These are phyloP conservation scores for Peromyscus aztecus DNA, from an alignment of 2,797 vertebrate genomes.

Conservation along the genomic window DNA sequence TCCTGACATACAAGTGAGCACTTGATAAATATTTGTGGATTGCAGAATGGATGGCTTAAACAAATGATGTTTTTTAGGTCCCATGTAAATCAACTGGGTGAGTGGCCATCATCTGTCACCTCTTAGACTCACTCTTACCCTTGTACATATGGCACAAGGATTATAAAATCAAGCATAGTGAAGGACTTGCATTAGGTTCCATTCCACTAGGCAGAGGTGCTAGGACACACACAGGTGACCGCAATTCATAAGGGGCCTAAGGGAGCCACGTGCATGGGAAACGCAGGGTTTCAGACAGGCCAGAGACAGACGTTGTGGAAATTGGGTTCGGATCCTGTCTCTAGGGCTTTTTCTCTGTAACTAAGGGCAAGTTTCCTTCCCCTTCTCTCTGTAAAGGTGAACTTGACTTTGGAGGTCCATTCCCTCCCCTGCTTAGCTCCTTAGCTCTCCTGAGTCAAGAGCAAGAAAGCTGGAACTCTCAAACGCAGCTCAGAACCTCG, in stretches of 20 bases:
- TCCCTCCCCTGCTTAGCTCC: neutral
- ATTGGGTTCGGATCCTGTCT: neutral
- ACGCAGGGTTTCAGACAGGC: accelerated
- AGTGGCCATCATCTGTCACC: neutral
- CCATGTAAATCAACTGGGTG: neutral
- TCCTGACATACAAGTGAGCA: neutral
- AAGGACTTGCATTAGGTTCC: neutral
- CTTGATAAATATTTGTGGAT: neutral
- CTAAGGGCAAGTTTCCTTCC: neutral
- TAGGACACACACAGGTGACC: neutral
- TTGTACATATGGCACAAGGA: neutral
- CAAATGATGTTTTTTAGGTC: neutral
- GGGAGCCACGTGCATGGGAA: neutral
- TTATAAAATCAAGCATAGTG: neutral
- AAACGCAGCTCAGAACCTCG: neutral
- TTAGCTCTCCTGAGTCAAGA: neutral
- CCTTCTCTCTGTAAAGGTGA: neutral
- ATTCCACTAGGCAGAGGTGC: neutral
- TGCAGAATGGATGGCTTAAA: neutral
- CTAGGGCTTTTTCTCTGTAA: neutral
- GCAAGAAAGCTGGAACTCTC: neutral
- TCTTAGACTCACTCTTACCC: neutral
- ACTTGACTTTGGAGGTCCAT: neutral
- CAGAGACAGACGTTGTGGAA: neutral
- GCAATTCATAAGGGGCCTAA: neutral